These are phyloP conservation scores for Thereva unica DNA, from an alignment of 2,888 invertebrate species.

Conservation along the genomic window DNA sequence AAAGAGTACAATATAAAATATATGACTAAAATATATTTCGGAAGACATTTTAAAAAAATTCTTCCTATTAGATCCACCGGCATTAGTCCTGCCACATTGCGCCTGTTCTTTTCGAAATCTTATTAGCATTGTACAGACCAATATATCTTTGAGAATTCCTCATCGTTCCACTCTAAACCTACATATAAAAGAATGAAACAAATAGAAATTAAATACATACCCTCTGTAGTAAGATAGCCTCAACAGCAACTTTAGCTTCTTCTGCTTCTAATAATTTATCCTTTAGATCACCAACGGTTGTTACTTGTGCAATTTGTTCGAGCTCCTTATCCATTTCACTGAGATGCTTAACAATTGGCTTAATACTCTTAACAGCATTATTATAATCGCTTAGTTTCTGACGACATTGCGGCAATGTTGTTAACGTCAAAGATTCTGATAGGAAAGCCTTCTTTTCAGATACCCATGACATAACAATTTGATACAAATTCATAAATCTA, in stretches of 20 bases:
- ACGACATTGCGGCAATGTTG: constrained; percentile 78
- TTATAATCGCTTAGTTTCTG: constrained; percentile 86
- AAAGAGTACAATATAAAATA: neutral
- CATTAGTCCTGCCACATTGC: too few species aligned
- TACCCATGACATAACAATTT: constrained; percentile 82
- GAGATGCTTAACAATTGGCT: constrained; percentile 82
- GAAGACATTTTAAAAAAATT: too few species aligned
- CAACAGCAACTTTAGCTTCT: constrained; percentile 82
- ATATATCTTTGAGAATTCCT: neutral
- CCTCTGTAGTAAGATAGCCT: constrained; percentile 82
- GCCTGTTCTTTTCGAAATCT: too few species aligned
- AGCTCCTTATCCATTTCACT: constrained; percentile 91
- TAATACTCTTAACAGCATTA: constrained; percentile 87
- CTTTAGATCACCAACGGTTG: constrained; percentile 82
- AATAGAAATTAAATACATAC: constrained; percentile 60
- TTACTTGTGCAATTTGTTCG: constrained; percentile 80
- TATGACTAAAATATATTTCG: neutral
- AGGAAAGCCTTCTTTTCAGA: constrained; percentile 81
- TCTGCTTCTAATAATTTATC: constrained; percentile 85
- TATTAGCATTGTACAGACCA: neutral
- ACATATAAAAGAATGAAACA: neutral
- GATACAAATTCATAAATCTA: constrained; percentile 79
- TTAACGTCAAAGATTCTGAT: constrained; percentile 75
- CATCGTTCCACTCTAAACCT: neutral
- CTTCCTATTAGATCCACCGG: too few species aligned